phyloP scores from a whole-genome alignment of 1,140 invertebrate species.

The Formica exsecta region DNA sequence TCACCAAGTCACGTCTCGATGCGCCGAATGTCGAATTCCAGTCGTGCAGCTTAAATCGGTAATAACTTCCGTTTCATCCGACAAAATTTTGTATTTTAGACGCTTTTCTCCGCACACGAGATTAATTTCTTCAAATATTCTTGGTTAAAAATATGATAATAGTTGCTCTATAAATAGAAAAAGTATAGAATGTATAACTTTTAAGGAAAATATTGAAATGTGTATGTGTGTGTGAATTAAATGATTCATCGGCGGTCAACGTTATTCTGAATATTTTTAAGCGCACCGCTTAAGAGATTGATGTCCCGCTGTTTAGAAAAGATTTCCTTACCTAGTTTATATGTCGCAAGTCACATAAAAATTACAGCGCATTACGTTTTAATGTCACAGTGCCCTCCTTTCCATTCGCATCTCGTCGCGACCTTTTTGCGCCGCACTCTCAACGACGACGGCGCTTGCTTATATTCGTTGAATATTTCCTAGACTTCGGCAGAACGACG shows the following conservation, averaged over 20 bases:
- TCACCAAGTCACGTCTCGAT: constrained; percentile 44
- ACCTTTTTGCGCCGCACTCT: constrained; percentile 49
- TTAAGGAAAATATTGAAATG: constrained; percentile 6
- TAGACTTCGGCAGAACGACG: constrained; percentile 51
- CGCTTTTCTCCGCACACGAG: not conserved
- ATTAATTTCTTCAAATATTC: not conserved
- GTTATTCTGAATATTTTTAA: constrained; percentile 20
- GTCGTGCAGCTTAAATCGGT: not conserved
- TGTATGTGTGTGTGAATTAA: too few relatives aligned
- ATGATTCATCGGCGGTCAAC: not conserved
- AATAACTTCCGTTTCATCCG: constrained; percentile 10
- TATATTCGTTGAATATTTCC: constrained; percentile 57
- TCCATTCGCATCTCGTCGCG: constrained; percentile 57
- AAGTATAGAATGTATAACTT: not conserved
- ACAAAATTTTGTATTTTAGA: not conserved
- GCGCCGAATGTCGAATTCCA: constrained; percentile 10
- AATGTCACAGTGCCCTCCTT: constrained; percentile 56
- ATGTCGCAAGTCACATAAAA: constrained; percentile 57
- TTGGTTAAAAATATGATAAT: not conserved
- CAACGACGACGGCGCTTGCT: constrained; percentile 17
- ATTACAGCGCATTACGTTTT: constrained; percentile 60
- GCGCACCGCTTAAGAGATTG: constrained; percentile 12
- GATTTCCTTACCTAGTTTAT: constrained; percentile 36
- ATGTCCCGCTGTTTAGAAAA: constrained; percentile 30
- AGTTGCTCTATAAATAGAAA: not conserved